phyloP scores from a whole-genome alignment of 2,797 vertebrate species.

The Phoxinus dragarum region DNA sequence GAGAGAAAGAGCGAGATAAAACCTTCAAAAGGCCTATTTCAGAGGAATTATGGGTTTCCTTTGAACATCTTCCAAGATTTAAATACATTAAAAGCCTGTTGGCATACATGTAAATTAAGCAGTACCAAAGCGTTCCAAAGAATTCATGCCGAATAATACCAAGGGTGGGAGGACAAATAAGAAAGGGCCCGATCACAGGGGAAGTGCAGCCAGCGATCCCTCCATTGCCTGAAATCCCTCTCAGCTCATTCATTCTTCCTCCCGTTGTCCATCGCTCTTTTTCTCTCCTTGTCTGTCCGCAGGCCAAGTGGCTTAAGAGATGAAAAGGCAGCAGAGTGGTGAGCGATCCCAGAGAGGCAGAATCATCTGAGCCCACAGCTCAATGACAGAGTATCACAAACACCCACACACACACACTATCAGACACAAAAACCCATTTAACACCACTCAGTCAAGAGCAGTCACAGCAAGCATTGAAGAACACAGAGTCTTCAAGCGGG shows the following conservation, averaged over 20 bases:
- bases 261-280: slow-evolving; percentile 71
- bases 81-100: slow-evolving; percentile 97
- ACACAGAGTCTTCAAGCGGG: slow-evolving; percentile 16
- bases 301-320: slow-evolving; percentile 84
- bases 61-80: slow-evolving; percentile 99
- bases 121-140: slow-evolving; percentile 86
- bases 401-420: slow-evolving; percentile 45
- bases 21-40: slow-evolving; percentile 98
- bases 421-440: slow-evolving; percentile 77
- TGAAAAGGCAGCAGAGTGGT: slow-evolving; percentile 83
- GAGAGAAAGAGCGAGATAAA: slow-evolving; percentile 98
- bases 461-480: slow-evolving; percentile 62
- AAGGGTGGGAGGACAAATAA: slow-evolving; percentile 77
- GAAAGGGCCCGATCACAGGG: slow-evolving; percentile 72
- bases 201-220: slow-evolving; percentile 74
- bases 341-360: slow-evolving; percentile 78
- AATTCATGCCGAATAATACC: slow-evolving; percentile 89
- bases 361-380: slow-evolving; percentile 75
- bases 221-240: slow-evolving; percentile 77
- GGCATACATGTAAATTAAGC: slow-evolving; percentile 99
- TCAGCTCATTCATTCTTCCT: slow-evolving; percentile 72
- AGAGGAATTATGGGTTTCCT: slow-evolving; percentile 96
- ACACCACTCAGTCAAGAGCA: slow-evolving; percentile 72
- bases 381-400: slow-evolving; percentile 68
- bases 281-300: slow-evolving; percentile 56